Base-by-base conservation (phyloP, 1,140 invertebrate genomes). In the Elysia chlorotica region DNA sequence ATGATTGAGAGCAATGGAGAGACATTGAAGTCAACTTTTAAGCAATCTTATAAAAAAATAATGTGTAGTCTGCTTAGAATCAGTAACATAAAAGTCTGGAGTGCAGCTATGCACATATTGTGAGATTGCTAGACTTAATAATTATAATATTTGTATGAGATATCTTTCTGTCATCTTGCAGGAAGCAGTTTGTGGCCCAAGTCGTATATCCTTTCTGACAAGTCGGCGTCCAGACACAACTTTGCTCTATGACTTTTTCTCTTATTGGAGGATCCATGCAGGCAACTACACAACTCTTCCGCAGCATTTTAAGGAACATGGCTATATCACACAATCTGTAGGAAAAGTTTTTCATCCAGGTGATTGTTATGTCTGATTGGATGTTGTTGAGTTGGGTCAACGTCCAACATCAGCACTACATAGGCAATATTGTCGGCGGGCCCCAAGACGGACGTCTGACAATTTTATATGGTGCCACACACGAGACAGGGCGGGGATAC, bases 111-210 rank as follows among this genome's bases (percentile, higher is more conserved):
- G 41, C 41, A 48, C 41, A n/a, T 48, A n/a, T 10, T 14, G n/a
- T 14, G n/a, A 48, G 6, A 25, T 59, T 28, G 25, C 14, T 6
- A 17, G 6, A 17, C 56, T 25, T 17, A 17, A 17, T 59, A 17
- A 59, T 17, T 59, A 10, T 59, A 25, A 17, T 6, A 10, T 10
- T 59, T 59, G 10, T 17, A 10, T 59, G 10, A 10, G 10, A 59
- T 14, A 14, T 37, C 5, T 35, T 4, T 66, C 33, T 6, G 28
- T 38, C 37, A 48, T 48, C 31, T 56, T 56, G 23, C 68, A 96
- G 94, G 94, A 96, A 94, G 91, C 95, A 1, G 86, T 96, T 6
- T 96, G 95, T 88, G 95, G 93, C 14, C 95, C 95, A 25, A 96
- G 94, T 82, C 89, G 95, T 76, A 96, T 94, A 78, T 96, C 95